Evolutionary conservation across 2,888 invertebrate species (phyloP), one percentile per base, ranked within the genome.

Genomic region (Candidula unifasciata): DNA sequence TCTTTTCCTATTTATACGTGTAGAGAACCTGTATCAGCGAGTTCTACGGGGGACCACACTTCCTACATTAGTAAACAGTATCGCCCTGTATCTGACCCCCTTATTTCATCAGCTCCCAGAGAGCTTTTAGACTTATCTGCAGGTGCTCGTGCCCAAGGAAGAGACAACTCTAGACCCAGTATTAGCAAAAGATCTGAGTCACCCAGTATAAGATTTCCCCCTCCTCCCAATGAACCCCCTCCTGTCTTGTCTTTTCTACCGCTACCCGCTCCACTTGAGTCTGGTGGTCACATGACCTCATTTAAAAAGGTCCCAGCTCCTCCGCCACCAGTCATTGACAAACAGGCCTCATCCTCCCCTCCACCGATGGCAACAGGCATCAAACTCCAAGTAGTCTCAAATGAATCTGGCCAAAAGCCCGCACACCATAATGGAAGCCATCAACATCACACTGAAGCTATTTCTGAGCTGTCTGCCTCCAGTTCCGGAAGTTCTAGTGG

Each of bases 251-350:
- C 76, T 37, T 27, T 64, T 37, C 52, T 82, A 18, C 82, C 77
- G 2, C 82, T 82, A 5, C 82, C 73, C 3, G 60, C 73, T n/a
- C 73, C 81, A 6, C 73, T 68, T 57, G 35, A 71, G 35, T 24
- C 30, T 0, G 37, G 52, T 13, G 44, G 16, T 30, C 44, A 21
- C 33, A 52, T 30, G 0, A 44, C 44, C 27, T 37, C 71, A n/a
- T 1, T 10, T 13, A 76, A 82, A 76, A 66, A 76, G 78, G 54
- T 44, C 24, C 37, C 30, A 21, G 81, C 81, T 44, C 74, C 82
- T 6, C 66, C 35, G 1, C 74, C 74, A 30, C 78, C 69, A 18
- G 8, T 18, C 13, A 1, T 24, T 37, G 27, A 52, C 8, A 74
- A 35, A 3, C 74, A 21, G 24, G 37, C 64, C 16, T 57, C 66